Percentiles rank a stretch among this genome's conserved stretches.
Conservation (phyloP, 2,888 invertebrate species). For the Pseudanteris insignis region DNA sequence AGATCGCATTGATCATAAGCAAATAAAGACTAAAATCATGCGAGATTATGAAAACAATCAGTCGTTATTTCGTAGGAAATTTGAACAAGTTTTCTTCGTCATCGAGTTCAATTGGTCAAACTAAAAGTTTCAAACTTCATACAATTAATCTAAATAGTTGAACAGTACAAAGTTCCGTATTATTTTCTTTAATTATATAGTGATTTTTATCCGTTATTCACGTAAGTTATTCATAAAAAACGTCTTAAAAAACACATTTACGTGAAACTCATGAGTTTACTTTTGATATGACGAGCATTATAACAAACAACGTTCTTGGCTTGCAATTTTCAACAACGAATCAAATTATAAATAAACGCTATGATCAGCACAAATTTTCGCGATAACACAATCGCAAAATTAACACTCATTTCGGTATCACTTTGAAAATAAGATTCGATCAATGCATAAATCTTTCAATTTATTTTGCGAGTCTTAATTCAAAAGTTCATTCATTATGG, state of each 20-base stretch:
- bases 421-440: too few species aligned
- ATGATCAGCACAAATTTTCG: too few species aligned
- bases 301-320: too few species aligned
- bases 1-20: too few species aligned
- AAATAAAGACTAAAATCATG: slow-evolving; percentile 37
- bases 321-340: too few species aligned
- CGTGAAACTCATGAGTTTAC: too few species aligned
- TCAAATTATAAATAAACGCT: too few species aligned
- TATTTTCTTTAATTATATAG: slow-evolving; percentile 29
- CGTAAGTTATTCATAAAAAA: slow-evolving; percentile 33
- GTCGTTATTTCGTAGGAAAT: slow-evolving; percentile 36
- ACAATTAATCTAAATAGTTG: background rate
- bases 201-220: slow-evolving; percentile 21
- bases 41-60: slow-evolving; percentile 38
- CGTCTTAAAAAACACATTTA: slow-evolving; percentile 40
- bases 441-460: too few species aligned
- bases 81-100: slow-evolving; percentile 39
- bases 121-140: background rate
- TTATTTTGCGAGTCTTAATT: too few species aligned
- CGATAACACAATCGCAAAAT: too few species aligned
- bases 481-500: slow-evolving; percentile 6
- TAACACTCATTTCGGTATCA: too few species aligned
- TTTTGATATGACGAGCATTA: too few species aligned
- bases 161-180: background rate
- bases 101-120: background rate